Evolutionary conservation across 2,113 vertebrate species (phyloP).

Genomic region (Brachyistius frenatus): DNA sequence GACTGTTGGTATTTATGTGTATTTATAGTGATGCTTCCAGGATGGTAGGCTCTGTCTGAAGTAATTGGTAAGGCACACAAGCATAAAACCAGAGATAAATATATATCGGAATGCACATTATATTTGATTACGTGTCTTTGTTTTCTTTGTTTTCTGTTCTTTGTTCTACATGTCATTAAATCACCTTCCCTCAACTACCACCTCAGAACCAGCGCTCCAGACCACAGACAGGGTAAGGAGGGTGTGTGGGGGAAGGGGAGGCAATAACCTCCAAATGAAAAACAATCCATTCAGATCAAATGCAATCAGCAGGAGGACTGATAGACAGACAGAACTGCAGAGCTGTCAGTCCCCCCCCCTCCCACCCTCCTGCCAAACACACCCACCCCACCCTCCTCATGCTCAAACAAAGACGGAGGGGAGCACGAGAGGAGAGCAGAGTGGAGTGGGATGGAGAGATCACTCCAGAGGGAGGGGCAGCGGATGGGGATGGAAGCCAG

Average conservation of each 20-base stretch:
- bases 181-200: slow-evolving; percentile 66
- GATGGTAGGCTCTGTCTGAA: slow-evolving; percentile 17
- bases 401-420: slow-evolving; percentile 72
- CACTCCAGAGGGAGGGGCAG: slow-evolving; percentile 82
- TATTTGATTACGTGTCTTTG: neutral
- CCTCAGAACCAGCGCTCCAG: slow-evolving; percentile 68
- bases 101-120: neutral
- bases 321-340: slow-evolving; percentile 71
- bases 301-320: slow-evolving; percentile 76
- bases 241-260: slow-evolving; percentile 16
- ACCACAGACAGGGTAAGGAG: slow-evolving; percentile 34
- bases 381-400: slow-evolving; percentile 34
- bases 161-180: slow-evolving; percentile 55
- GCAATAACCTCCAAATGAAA: slow-evolving; percentile 82
- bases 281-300: slow-evolving; percentile 84
- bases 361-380: neutral
- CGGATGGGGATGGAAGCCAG: slow-evolving; percentile 67
- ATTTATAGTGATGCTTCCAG: slow-evolving; percentile 24
- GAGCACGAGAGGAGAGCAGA: slow-evolving; percentile 48
- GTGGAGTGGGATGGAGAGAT: slow-evolving; percentile 81
- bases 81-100: slow-evolving; percentile 15
- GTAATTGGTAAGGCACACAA: neutral
- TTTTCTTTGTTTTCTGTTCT: slow-evolving; percentile 6
- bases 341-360: slow-evolving; percentile 64
- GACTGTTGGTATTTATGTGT: slow-evolving; percentile 27